Conservation (phyloP, 2,888 invertebrate genomes). For the Lucinisca nassula region DNA sequence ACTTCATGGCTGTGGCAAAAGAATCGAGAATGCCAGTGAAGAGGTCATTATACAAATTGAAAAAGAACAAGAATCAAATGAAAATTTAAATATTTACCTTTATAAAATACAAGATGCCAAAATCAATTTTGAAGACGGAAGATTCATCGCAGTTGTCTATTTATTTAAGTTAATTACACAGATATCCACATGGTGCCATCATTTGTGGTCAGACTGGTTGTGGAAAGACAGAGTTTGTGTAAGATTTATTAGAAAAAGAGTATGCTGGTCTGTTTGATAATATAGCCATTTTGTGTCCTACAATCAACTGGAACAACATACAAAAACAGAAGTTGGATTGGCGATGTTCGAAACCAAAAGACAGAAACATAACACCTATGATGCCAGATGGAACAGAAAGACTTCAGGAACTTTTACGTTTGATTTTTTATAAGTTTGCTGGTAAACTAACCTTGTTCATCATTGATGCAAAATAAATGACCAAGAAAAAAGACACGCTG, state of each 20-base stretch:
- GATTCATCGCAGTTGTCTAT: not conserved
- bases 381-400: constrained; percentile 31
- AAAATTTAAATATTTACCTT: constrained; percentile 43
- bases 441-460: constrained; percentile 60
- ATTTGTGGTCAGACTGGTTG: constrained; percentile 58
- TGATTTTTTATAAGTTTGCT: constrained; percentile 45
- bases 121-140: constrained; percentile 52
- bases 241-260: constrained; percentile 41
- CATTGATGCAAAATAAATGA: constrained; percentile 61
- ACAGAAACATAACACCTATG: constrained; percentile 41
- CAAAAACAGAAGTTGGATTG: constrained; percentile 27
- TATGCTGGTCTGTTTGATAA: constrained; percentile 42
- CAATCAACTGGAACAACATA: constrained; percentile 52
- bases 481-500: constrained; percentile 65
- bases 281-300: constrained; percentile 57
- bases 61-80: constrained; percentile 38
- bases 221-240: constrained; percentile 50
- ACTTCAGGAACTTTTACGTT: constrained; percentile 45
- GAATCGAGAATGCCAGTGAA: constrained; percentile 55
- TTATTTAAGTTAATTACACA: not conserved
- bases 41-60: constrained; percentile 63
- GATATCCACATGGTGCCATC: constrained; percentile 47
- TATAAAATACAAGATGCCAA: constrained; percentile 61
- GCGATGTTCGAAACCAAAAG: constrained; percentile 42
- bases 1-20: constrained; percentile 60